Evolutionary conservation across 2,113 vertebrate genomes (phyloP), one percentile per base, ranked within the genome.

Genomic region (Solea senegalensis): DNA sequence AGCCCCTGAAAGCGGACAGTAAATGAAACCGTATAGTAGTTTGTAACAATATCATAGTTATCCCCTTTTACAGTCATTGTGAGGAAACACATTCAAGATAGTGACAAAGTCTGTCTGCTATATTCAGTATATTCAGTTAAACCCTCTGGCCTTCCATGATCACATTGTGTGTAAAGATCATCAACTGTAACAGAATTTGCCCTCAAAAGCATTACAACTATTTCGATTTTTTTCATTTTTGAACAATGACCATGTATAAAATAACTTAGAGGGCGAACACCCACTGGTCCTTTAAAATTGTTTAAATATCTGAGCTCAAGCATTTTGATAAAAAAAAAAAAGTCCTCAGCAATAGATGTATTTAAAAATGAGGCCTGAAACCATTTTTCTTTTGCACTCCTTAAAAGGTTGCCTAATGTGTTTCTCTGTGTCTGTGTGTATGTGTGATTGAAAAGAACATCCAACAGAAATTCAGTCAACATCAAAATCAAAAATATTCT

Each of bases 101-200:
- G 6, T 21, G 21, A 34, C 1, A 15, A 3, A 39, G 14, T 43
- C 27, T 0, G 1, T 65, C 50, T 73, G 41, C 62, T 69, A 16
- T 14, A 43, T 34, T 74, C 49, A 55, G 26, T 13, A 16, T 14
- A 43, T 34, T 74, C 49, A 55, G 26, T 13, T 5, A 58, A 57
- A 27, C n/a, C n/a, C 28, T 72, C 54, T 50, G 69, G 40, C 69
- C 55, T 56, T 64, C 52, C 43, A 52, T 54, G 48, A 45, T 51
- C 9, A 34, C 67, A 49, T 10, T 9, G 56, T 72, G 76, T 82
- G 81, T 73, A 76, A 77, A 86, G 86, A 61, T 16, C 52, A 84
- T 63, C 65, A 65, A 72, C 50, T n/a, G 12, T 40, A 74, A 53
- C 57, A 52, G 50, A 58, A 70, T 67, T 70, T 61, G 7, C 13